These are phyloP conservation scores for Drosophila flavopinicola DNA, from an alignment of 2,888 invertebrate species.

Conservation along the genomic window DNA sequence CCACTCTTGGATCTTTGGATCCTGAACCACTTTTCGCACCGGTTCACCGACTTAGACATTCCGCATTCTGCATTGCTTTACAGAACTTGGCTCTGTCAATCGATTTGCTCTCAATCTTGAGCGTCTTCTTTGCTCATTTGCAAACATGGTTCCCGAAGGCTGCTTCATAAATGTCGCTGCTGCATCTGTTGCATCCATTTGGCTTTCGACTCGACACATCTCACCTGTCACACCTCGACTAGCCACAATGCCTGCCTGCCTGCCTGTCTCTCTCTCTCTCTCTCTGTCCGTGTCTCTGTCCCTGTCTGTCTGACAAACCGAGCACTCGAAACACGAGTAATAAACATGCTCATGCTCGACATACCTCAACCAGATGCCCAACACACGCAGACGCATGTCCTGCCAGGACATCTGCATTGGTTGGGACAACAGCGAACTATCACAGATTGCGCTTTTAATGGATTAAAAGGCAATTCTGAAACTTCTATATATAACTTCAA, in stretches of 20 bases:
- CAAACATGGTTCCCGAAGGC: no score
- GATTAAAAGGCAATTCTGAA: conserved; percentile 6
- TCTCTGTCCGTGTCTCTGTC: neutral
- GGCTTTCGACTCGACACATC: conserved; percentile 12
- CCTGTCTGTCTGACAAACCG: conserved; percentile 7
- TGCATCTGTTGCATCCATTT: conserved; percentile 39
- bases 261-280: neutral
- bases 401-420: no score
- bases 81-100: conserved; percentile 1
- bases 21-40: neutral
- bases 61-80: no score
- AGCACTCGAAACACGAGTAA: conserved; percentile 44
- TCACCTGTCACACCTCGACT: conserved; percentile 26
- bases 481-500: neutral
- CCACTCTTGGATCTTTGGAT: no score
- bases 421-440: neutral
- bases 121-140: no score
- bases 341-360: conserved; percentile 60
- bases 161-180: conserved; percentile 31
- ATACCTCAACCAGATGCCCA: conserved; percentile 54
- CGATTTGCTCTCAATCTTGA: neutral
- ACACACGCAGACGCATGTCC: neutral
- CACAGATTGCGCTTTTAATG: conserved; percentile 21
- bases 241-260: neutral
- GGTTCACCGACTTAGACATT: no score